Evolutionary conservation across 2,888 invertebrate species (phyloP).

Genomic region (Harpalus rubripes): DNA sequence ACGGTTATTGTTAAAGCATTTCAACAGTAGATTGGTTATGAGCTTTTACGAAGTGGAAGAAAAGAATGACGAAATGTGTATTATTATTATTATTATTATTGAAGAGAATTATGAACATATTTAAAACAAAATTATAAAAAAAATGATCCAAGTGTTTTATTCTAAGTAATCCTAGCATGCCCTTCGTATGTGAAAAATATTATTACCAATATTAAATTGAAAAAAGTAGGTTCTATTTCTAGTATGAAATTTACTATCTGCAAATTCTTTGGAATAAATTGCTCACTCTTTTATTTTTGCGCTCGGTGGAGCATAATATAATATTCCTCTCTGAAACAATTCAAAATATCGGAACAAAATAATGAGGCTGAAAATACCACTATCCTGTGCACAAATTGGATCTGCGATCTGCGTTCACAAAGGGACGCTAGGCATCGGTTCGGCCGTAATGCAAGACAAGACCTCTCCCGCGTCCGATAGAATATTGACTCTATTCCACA

Average conservation of each 20-base stretch:
- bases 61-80: no score
- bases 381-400: conserved; percentile 40
- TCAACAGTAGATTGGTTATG: no score
- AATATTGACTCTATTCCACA: conserved; percentile 27
- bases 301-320: conserved; percentile 9
- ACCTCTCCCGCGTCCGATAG: background rate
- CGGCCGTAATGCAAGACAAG: background rate
- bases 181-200: background rate
- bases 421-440: conserved; percentile 4
- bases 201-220: background rate
- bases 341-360: conserved; percentile 33
- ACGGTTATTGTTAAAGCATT: no score
- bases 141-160: no score
- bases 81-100: no score
- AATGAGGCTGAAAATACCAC: conserved; percentile 33
- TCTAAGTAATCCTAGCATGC: no score
- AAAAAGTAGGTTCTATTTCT: background rate
- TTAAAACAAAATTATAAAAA: no score
- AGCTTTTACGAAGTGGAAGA: no score
- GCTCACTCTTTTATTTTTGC: conserved; percentile 7
- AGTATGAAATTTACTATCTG: background rate
- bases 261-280: background rate
- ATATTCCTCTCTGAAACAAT: conserved; percentile 37
- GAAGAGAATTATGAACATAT: no score
- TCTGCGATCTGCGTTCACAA: background rate